These are phyloP conservation scores for Sebastes variabilis DNA, from an alignment of 2,797 vertebrate species.

Conservation along the genomic window DNA sequence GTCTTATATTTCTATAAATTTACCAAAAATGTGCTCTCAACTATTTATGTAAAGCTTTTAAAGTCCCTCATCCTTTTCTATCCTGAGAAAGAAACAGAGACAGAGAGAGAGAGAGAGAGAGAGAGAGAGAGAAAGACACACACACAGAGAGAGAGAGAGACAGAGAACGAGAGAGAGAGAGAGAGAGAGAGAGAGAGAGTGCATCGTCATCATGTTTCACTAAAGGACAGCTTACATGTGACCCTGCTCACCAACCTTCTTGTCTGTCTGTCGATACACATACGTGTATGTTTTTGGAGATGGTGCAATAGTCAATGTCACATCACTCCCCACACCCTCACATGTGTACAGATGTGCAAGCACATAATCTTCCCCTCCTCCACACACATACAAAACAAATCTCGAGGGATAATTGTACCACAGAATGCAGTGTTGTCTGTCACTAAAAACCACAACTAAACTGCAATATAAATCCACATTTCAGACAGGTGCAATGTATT, in stretches of 20 bases:
- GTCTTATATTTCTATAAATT: background rate
- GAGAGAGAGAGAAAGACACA: background rate
- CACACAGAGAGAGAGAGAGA: background rate
- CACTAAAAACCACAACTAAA: background rate
- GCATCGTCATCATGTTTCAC: slow-evolving; percentile 91
- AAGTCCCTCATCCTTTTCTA: background rate
- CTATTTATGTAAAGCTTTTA: background rate
- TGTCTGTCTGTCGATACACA: slow-evolving; percentile 62
- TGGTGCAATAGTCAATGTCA: slow-evolving; percentile 58
- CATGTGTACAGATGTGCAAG: slow-evolving; percentile 7
- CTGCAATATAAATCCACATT: background rate
- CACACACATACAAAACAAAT: background rate
- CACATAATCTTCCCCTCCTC: background rate
- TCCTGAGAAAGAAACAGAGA: background rate
- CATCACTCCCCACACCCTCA: slow-evolving; percentile 11
- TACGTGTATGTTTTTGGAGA: slow-evolving; percentile 88
- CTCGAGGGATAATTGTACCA: background rate
- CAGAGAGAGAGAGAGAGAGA: background rate
- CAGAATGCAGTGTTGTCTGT: background rate
- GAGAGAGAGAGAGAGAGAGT: slow-evolving; percentile 13
- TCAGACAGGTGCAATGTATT: background rate
- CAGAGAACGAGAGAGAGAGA: background rate
- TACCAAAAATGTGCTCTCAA: background rate
- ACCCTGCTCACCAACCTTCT: slow-evolving; percentile 56
- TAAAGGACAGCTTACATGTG: slow-evolving; percentile 86